Percentiles rank a stretch among this genome's conserved stretches.
Evolutionary conservation across 2,888 invertebrate species (phyloP).

Genomic region (Cryptosula pallasiana): DNA sequence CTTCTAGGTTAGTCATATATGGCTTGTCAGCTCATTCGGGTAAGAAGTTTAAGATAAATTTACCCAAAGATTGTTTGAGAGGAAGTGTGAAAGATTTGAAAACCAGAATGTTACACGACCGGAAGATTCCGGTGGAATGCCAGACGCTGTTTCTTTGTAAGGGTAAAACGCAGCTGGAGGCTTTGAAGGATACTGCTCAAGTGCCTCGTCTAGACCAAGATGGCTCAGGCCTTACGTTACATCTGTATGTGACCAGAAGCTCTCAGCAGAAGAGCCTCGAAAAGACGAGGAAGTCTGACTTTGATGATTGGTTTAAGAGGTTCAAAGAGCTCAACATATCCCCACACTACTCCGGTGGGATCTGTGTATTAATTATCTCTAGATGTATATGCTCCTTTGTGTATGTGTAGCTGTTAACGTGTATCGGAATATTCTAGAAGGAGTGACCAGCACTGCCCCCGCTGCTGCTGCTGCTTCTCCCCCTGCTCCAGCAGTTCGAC

Average conservation of each 20-base stretch:
- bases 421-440: too few relatives aligned
- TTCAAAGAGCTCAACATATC: neutral
- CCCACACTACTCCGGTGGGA: too few relatives aligned
- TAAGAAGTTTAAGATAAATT: neutral
- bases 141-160: neutral
- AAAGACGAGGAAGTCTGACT: constrained; percentile 11
- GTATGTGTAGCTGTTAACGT: too few relatives aligned
- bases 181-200: neutral
- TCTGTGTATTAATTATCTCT: too few relatives aligned
- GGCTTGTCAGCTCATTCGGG: neutral
- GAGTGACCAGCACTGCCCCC: too few relatives aligned
- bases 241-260: neutral
- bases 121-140: neutral
- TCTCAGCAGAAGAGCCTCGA: neutral
- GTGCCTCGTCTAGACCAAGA: neutral
- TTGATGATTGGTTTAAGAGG: constrained; percentile 7
- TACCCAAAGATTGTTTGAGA: neutral
- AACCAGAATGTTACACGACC: neutral
- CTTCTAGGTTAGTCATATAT: neutral
- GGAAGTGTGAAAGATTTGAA: neutral
- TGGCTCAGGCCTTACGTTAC: neutral
- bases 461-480: too few relatives aligned
- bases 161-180: neutral
- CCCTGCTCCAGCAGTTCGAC: too few relatives aligned
- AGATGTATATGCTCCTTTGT: too few relatives aligned